These are phyloP conservation scores for Rhingia rostrata DNA, from an alignment of 2,888 invertebrate genomes.

Conservation along the genomic window DNA sequence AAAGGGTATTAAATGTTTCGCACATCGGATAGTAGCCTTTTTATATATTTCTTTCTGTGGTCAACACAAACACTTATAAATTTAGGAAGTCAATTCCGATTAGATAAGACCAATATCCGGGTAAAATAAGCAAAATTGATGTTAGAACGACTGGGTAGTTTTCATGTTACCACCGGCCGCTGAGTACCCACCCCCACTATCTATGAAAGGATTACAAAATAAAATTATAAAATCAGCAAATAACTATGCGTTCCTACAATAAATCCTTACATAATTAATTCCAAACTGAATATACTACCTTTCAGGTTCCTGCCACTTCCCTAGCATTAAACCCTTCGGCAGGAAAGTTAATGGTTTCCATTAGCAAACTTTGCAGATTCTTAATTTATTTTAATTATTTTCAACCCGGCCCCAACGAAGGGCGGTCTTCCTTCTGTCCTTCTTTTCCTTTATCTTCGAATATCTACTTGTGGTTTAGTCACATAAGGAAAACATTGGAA, in stretches of 20 bases:
- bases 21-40: too few species aligned
- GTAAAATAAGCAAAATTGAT: too few species aligned
- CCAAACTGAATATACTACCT: too few species aligned
- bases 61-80: too few species aligned
- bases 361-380: conserved; percentile 8
- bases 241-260: not conserved
- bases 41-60: too few species aligned
- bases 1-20: too few species aligned
- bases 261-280: too few species aligned
- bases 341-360: conserved; percentile 6
- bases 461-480: conserved; percentile 47
- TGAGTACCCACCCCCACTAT: too few species aligned
- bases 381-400: conserved; percentile 20
- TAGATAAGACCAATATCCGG: too few species aligned
- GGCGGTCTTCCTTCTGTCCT: not conserved
- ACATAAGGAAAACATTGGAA: conserved; percentile 23
- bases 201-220: not conserved
- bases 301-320: not conserved
- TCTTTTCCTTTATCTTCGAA: conserved; percentile 20
- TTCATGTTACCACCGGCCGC: too few species aligned
- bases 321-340: not conserved
- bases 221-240: not conserved
- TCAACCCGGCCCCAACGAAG: not conserved
- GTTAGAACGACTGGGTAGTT: too few species aligned
- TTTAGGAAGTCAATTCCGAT: too few species aligned